Evolutionary conservation across 2,797 vertebrate genomes (phyloP).

Genomic region (Coluber constrictor): DNA sequence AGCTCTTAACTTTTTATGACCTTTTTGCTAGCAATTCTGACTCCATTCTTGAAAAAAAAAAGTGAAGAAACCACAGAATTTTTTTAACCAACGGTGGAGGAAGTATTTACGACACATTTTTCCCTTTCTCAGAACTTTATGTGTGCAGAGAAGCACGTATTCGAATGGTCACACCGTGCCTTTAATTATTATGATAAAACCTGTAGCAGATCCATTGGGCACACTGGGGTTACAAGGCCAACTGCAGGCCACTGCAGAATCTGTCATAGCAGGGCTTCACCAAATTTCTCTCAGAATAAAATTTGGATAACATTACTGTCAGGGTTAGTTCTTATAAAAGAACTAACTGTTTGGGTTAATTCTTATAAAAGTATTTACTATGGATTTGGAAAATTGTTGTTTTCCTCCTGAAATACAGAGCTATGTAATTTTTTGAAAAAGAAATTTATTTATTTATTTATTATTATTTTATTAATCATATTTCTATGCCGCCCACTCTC

Average conservation of each 20-base stretch:
- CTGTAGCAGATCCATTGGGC: constrained; percentile 48
- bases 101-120: constrained; percentile 22
- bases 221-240: constrained; percentile 37
- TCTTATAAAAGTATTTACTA: not conserved
- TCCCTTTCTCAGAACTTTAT: not conserved
- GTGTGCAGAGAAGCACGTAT: constrained; percentile 29
- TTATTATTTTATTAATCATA: no score
- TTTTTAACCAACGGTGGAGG: not conserved
- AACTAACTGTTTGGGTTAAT: not conserved
- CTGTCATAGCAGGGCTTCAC: constrained; percentile 37
- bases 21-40: not conserved
- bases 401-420: not conserved
- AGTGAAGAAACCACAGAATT: not conserved
- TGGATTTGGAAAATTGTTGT: not conserved
- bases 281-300: not conserved
- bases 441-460: not conserved
- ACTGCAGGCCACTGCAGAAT: constrained; percentile 15
- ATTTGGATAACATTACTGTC: not conserved
- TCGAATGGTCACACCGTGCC: not conserved
- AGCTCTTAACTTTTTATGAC: not conserved
- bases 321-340: not conserved
- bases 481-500: no score
- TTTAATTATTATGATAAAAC: constrained; percentile 47
- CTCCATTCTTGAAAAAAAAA: not conserved
- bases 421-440: not conserved